Conservation (phyloP, 2,797 vertebrate genomes). For the Tenualosa ilisha region DNA sequence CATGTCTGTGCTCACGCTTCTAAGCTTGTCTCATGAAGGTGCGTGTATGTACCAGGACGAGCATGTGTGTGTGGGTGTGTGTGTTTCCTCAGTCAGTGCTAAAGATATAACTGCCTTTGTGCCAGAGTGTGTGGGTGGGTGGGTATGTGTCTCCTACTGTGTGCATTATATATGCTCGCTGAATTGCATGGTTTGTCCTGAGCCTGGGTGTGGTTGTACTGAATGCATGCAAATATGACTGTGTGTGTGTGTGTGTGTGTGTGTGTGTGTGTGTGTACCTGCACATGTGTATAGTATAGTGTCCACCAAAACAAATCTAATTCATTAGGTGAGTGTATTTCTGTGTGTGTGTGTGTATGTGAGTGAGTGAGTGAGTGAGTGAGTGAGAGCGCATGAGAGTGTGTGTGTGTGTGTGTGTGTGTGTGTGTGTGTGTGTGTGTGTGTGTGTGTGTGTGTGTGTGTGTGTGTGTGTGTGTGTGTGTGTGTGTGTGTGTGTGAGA, state of each 20-base stretch:
- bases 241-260: not conserved
- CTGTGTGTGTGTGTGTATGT: no score
- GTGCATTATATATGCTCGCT: not conserved
- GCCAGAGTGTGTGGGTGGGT: not conserved
- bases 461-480: not conserved
- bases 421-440: no score
- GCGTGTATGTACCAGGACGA: constrained; percentile 3
- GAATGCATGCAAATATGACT: no score
- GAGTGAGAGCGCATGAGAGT: not conserved
- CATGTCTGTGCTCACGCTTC: no score
- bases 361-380: no score
- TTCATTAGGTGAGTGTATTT: not conserved
- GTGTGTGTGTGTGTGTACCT: not conserved
- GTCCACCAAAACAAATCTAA: no score
- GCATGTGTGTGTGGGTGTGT: not conserved
- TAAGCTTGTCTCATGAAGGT: no score
- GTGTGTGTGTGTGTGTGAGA: no score
- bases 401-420: not conserved
- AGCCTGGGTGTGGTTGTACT: no score
- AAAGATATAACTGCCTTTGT: no score
- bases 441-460: not conserved
- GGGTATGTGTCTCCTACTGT: not conserved
- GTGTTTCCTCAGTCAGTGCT: not conserved
- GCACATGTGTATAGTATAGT: not conserved
- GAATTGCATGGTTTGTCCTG: no score